Evolutionary conservation across 2,113 vertebrate species (phyloP).

Genomic region (Agelaius tricolor): DNA sequence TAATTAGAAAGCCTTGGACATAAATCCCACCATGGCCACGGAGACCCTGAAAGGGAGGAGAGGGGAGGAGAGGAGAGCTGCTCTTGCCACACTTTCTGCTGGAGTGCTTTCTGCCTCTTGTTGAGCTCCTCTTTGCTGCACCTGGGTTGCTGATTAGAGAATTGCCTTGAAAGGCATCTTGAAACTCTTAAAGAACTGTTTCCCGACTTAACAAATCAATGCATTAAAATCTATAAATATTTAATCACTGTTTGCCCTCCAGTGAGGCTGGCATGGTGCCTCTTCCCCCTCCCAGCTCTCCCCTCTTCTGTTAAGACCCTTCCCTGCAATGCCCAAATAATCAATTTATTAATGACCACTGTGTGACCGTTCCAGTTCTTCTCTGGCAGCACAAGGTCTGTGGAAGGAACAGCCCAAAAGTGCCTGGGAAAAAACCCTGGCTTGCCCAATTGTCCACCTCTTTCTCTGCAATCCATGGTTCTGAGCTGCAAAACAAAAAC

Average conservation of each 20-base stretch:
- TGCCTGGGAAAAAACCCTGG: neutral
- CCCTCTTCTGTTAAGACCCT: neutral
- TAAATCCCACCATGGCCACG: neutral
- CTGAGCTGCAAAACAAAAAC: neutral
- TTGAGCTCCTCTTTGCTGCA: slow-evolving; percentile 23
- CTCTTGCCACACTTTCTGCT: neutral
- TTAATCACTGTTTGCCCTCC: slow-evolving; percentile 61
- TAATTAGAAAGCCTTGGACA: neutral
- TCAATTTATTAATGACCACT: slow-evolving; percentile 54
- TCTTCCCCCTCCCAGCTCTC: neutral
- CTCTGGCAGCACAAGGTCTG: slow-evolving; percentile 3
- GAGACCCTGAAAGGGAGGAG: accelerated
- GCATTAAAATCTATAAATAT: slow-evolving; percentile 77
- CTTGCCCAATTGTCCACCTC: neutral
- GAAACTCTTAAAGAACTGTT: slow-evolving; percentile 33
- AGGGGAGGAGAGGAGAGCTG: neutral
- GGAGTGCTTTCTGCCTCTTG: neutral
- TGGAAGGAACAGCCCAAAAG: neutral
- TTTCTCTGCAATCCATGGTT: neutral
- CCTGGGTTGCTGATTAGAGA: slow-evolving; percentile 44
- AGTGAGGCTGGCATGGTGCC: neutral
- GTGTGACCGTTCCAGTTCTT: neutral
- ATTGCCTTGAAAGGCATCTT: slow-evolving; percentile 32
- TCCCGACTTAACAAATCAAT: slow-evolving; percentile 66
- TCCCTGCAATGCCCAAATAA: slow-evolving; percentile 39